Evolutionary conservation across 2,797 vertebrate species (phyloP).

Genomic region (Acomys russatus): DNA sequence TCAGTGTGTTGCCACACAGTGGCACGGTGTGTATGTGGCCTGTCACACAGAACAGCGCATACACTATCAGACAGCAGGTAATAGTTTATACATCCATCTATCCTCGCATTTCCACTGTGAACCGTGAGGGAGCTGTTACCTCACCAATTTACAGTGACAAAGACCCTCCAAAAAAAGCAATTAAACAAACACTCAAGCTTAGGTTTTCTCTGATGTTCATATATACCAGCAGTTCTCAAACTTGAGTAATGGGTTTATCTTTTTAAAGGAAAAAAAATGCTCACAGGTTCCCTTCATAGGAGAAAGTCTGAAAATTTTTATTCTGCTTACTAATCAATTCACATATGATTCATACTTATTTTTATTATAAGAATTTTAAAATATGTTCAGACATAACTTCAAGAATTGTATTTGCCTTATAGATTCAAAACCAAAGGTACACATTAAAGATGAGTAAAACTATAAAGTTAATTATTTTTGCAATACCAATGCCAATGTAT

Average conservation of each 20-base stretch:
- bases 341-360: background rate
- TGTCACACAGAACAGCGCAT: background rate
- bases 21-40: background rate
- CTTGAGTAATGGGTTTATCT: background rate
- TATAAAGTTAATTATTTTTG: background rate
- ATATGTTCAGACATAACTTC: background rate
- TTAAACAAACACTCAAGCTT: constrained; percentile 5
- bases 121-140: background rate
- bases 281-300: background rate
- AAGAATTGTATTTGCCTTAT: background rate
- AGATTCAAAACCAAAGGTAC: constrained; percentile 45
- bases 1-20: background rate
- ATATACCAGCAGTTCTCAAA: constrained; percentile 18
- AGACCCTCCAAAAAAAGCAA: background rate
- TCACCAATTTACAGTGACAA: background rate
- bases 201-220: constrained; percentile 24
- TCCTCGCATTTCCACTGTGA: background rate
- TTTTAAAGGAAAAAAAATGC: background rate
- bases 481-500: background rate
- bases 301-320: background rate
- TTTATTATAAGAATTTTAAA: constrained; percentile 41
- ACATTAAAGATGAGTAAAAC: background rate
- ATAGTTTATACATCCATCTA: background rate
- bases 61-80: background rate
- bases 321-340: background rate